Percentiles rank a stretch among this genome's conserved stretches.
These are phyloP conservation scores for Pycnonotus jocosus DNA, from an alignment of 2,113 vertebrate species.

Conservation along the genomic window DNA sequence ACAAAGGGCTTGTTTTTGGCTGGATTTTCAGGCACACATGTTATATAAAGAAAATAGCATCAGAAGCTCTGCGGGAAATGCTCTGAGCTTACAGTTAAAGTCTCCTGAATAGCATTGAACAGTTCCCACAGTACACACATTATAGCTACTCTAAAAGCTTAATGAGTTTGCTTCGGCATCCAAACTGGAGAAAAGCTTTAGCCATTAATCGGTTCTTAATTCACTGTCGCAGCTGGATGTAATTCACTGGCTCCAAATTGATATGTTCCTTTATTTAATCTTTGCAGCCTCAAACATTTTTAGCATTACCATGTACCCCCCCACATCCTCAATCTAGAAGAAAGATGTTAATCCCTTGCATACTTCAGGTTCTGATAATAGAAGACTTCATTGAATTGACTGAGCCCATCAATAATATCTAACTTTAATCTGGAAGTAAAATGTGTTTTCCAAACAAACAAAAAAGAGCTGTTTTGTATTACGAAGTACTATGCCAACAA, in stretches of 20 bases:
- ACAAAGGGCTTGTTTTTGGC: conserved; percentile 97
- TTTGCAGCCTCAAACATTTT: conserved; percentile 80
- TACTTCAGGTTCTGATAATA: conserved; percentile 66
- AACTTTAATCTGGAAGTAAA: conserved; percentile 70
- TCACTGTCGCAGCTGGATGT: conserved; percentile 84
- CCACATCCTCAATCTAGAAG: conserved; percentile 39
- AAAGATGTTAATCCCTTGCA: conserved; percentile 71
- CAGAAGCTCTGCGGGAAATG: conserved; percentile 97
- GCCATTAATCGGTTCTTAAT: conserved; percentile 86
- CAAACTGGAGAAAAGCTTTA: conserved; percentile 84
- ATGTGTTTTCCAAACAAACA: conserved; percentile 57
- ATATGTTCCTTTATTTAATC: conserved; percentile 84
- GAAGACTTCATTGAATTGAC: conserved; percentile 64
- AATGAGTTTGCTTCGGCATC: conserved; percentile 90
- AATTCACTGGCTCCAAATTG: conserved; percentile 83
- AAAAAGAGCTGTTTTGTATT: conserved; percentile 1
- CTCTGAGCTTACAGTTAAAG: conserved; percentile 89
- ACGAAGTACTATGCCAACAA: conserved; percentile 7
- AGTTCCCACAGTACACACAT: conserved; percentile 90
- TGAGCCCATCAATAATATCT: conserved; percentile 59
- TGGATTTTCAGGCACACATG: conserved; percentile 94
- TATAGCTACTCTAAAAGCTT: conserved; percentile 91
- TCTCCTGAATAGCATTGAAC: conserved; percentile 91
- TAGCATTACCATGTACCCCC: conserved; percentile 69
- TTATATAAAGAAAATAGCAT: conserved; percentile 99